Percentiles rank a stretch among this genome's conserved stretches.
phyloP scores from a whole-genome alignment of 2,797 vertebrate species.

The Artibeus lituratus region DNA sequence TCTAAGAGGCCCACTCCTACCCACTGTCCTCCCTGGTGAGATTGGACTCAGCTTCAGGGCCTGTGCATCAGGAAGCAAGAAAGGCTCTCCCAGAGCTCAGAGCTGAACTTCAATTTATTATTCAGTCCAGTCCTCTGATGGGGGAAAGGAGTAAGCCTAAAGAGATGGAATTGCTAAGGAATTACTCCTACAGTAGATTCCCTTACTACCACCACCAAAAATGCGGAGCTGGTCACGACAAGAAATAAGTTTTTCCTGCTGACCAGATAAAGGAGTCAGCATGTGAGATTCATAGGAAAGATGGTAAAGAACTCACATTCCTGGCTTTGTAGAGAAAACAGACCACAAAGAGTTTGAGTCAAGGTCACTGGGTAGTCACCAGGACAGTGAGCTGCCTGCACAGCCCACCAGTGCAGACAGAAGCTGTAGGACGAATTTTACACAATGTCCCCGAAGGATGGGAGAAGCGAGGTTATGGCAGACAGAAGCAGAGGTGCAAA shows the following conservation, averaged over 20 bases:
- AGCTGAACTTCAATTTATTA: neutral
- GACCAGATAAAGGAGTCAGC: neutral
- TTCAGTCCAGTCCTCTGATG: neutral
- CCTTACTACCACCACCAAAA: neutral
- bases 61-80: neutral
- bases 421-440: neutral
- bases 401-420: neutral
- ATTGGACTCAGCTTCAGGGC: neutral
- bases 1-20: neutral
- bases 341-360: neutral
- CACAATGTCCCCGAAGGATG: neutral
- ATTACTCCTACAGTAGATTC: neutral
- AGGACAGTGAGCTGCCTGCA: neutral
- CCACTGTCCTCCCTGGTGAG: neutral
- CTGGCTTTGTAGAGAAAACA: neutral
- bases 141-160: neutral
- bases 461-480: neutral
- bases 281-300: neutral
- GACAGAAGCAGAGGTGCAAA: neutral
- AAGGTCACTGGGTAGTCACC: neutral
- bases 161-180: neutral
- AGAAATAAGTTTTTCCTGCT: neutral
- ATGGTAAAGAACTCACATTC: neutral
- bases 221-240: neutral
- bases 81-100: neutral